Percentiles rank a stretch among this genome's conserved stretches.
Evolutionary conservation across 2,888 invertebrate genomes (phyloP).

Genomic region (Dichetophora obliterata): DNA sequence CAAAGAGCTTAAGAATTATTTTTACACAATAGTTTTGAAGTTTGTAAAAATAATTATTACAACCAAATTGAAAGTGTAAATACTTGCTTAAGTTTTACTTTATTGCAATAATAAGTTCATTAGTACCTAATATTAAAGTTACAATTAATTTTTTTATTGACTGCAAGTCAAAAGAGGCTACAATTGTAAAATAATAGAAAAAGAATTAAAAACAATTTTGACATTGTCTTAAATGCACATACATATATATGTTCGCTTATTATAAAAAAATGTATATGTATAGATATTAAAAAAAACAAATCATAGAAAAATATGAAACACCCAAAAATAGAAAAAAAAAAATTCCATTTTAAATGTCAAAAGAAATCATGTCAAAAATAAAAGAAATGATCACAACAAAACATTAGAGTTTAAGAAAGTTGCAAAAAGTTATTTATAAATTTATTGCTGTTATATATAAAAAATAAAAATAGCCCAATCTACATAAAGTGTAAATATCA

Average conservation of each 20-base stretch:
- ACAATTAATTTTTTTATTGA: neutral
- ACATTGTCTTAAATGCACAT: no score
- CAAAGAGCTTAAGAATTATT: no score
- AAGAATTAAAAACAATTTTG: constrained; percentile 30
- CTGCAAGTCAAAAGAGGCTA: constrained; percentile 1
- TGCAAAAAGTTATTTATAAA: neutral
- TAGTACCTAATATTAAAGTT: no score
- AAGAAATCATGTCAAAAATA: constrained; percentile 18
- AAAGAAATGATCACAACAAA: neutral
- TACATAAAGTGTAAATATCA: constrained; percentile 5
- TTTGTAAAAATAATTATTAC: no score
- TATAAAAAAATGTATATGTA: no score
- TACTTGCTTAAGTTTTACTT: no score
- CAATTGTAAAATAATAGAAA: no score
- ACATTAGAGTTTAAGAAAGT: neutral
- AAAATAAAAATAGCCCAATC: no score
- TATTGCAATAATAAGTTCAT: no score
- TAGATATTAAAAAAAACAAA: neutral
- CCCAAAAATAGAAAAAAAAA: constrained; percentile 21
- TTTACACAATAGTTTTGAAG: no score
- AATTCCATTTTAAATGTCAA: neutral
- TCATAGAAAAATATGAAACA: constrained; percentile 50
- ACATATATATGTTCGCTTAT: no score
- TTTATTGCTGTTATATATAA: constrained; percentile 18
- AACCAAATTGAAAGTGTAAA: no score